Conservation (phyloP, 2,797 vertebrate species). For the Falco concolor region DNA sequence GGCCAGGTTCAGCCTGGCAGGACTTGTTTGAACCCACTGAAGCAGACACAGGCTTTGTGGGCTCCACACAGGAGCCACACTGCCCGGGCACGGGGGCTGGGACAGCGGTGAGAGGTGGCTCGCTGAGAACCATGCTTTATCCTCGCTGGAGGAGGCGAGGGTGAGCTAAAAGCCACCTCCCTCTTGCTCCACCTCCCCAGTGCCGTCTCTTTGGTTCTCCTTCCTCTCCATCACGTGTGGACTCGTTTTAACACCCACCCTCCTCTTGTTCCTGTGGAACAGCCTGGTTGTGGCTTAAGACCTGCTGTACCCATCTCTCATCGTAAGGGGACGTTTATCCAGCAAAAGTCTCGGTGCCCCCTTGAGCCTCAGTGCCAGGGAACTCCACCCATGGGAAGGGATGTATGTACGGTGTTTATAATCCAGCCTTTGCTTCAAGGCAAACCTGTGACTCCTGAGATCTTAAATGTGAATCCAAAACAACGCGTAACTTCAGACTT, state of each 20-base stretch:
- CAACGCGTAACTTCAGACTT: rapidly evolving
- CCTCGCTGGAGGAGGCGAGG: not conserved
- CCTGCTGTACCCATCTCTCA: rapidly evolving
- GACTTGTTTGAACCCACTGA: not conserved
- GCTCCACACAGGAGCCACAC: not conserved
- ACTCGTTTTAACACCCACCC: not conserved
- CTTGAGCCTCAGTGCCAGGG: not conserved
- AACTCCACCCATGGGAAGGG: not conserved
- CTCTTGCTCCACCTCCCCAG: not conserved
- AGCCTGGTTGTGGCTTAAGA: not conserved
- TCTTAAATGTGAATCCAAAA: not conserved
- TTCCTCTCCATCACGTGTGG: rapidly evolving
- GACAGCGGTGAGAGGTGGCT: rapidly evolving
- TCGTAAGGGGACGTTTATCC: not conserved
- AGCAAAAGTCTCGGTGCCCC: not conserved
- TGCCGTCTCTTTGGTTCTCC: not conserved
- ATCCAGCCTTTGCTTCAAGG: not conserved
- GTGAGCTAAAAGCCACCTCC: not conserved
- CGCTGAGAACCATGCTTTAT: not conserved
- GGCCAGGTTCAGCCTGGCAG: not conserved
- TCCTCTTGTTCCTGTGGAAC: not conserved
- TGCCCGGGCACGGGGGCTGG: not conserved
- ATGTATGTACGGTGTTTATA: rapidly evolving
- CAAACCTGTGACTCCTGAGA: not conserved
- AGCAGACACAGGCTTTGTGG: rapidly evolving